These are phyloP conservation scores for Lepidocyrtinus sp. DNA, from an alignment of 2,888 invertebrate genomes.

Conservation along the genomic window DNA sequence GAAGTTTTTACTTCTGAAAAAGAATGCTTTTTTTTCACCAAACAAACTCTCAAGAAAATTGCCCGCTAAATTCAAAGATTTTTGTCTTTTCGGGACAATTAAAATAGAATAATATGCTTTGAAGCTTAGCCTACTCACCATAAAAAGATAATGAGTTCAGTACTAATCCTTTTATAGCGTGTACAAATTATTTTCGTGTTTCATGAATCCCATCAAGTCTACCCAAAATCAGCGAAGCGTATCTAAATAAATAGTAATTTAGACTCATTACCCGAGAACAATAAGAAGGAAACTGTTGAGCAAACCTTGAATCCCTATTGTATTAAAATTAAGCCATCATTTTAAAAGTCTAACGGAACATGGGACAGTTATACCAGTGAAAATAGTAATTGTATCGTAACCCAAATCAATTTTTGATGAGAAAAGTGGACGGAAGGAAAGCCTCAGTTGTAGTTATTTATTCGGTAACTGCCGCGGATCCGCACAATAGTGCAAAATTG, in stretches of 20 bases:
- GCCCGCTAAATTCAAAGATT: conserved; percentile 5
- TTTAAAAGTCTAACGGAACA: conserved; percentile 43
- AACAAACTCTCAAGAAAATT: too few species aligned
- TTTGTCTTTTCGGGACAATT: background rate
- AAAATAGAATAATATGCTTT: background rate
- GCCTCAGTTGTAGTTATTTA: background rate
- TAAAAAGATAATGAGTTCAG: background rate
- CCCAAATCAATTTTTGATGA: conserved; percentile 9
- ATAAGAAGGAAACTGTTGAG: conserved; percentile 26
- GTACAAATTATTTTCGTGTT: conserved; percentile 9
- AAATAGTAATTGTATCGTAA: conserved; percentile 1
- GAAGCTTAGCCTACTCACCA: background rate
- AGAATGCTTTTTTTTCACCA: too few species aligned
- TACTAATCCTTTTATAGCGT: background rate
- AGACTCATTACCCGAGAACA: conserved; percentile 23
- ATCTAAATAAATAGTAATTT: conserved; percentile 46
- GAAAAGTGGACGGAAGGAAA: background rate
- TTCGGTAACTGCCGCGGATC: background rate
- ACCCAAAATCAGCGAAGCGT: conserved; percentile 41
- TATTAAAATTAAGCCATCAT: conserved; percentile 54
- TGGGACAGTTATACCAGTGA: conserved; percentile 45
- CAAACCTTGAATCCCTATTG: conserved; percentile 5
- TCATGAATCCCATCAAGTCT: background rate
- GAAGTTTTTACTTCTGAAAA: too few species aligned
- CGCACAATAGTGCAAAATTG: conserved; percentile 1